Evolutionary conservation across 2,113 vertebrate species (phyloP), one percentile per base, ranked within the genome.

Genomic region (Pseudolaguvia tuberculata): DNA sequence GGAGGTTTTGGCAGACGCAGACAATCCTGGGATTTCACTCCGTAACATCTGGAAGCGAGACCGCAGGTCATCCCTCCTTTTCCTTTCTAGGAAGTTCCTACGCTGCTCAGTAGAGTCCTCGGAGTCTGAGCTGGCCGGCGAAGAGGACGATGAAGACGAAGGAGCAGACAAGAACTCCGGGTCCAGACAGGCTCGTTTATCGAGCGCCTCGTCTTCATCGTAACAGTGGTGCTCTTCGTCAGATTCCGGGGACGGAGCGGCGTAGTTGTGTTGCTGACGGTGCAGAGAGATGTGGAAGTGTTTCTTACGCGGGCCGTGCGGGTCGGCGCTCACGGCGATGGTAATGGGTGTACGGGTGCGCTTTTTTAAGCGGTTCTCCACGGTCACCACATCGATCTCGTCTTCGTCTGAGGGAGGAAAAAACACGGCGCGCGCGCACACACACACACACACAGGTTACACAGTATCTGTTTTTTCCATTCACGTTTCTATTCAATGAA

Each of bases 211-310:
- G 0, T 51, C 12, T 0, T 72, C 53, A 1, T 77, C 57, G 0
- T 53, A 23, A 6, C 1, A 21, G 4, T 11, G 15, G 35, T 88
- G 75, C 12, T 83, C 82, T 2, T 57, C 55, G 21, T 83, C 82
- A 0, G 88, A 83, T 4, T 95, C 96, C 0, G 96, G 94, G 0
- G 94, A 95, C 9, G 93, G 94, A 12, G 96, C 96, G 0, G 96
- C 96, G 0, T 98, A 98, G 90, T 98, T 97, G 90, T 98, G 96
- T 79, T 98, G 96, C 75, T 98, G 96, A 78, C 93, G 93, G 82
- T 98, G 96, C 70, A 98, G 91, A 0, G 94, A 95, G 80, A 96
- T 90, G 81, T 98, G 96, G 88, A 98, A 98, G 62, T 87, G 93
- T 63, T 95, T 96, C 83, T 93, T 95, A 82, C 92, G 93, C 25